phyloP scores from a whole-genome alignment of 1,140 invertebrate species.

The Papilio dardanus region DNA sequence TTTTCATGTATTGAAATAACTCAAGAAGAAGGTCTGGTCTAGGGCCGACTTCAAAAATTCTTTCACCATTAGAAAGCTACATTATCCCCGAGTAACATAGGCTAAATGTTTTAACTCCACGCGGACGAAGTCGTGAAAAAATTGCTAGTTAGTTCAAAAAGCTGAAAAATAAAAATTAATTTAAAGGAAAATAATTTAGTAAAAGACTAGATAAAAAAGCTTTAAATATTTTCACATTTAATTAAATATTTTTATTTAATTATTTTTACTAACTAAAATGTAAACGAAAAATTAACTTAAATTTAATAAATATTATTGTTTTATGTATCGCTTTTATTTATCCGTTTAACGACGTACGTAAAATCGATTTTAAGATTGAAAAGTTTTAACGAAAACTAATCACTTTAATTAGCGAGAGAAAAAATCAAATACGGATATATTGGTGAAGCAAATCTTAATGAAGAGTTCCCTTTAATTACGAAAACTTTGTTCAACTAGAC shows the following conservation, averaged over 20 bases:
- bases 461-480: not conserved
- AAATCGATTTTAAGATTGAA: not conserved
- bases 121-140: too few species aligned
- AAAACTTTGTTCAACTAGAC: not conserved
- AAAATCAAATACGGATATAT: constrained; percentile 19
- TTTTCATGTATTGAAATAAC: too few species aligned
- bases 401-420: constrained; percentile 2
- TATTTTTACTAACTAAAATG: too few species aligned
- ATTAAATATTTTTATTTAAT: too few species aligned
- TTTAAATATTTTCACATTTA: not conserved
- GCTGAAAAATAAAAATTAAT: too few species aligned
- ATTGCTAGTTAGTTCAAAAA: too few species aligned
- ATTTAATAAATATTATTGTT: not conserved
- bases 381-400: not conserved
- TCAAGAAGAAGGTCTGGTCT: too few species aligned
- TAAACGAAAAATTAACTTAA: not conserved
- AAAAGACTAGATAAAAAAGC: not conserved
- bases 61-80: too few species aligned
- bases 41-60: too few species aligned
- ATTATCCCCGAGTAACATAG: too few species aligned
- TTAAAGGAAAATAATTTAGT: too few species aligned
- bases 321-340: not conserved
- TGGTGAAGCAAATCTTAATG: constrained; percentile 1
- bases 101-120: too few species aligned
- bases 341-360: not conserved